phyloP scores from a whole-genome alignment of 2,888 invertebrate species.

The Ctenicera cuprea region DNA sequence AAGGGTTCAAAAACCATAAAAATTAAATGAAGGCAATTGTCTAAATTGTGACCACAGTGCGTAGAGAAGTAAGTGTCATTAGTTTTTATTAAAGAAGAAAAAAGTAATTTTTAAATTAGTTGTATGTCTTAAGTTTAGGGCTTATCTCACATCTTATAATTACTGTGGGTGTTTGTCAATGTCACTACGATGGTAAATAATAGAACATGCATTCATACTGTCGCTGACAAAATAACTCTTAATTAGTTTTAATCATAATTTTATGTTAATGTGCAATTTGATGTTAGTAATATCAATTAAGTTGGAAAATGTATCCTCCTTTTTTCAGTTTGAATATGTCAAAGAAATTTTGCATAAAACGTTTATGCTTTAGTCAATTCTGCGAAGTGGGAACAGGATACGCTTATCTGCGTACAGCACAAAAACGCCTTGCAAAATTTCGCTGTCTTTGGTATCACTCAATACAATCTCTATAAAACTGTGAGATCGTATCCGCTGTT shows the following conservation, averaged over 20 bases:
- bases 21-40: constrained; percentile 55
- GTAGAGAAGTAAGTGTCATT: constrained; percentile 52
- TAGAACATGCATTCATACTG: not conserved
- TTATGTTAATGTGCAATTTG: too few species aligned
- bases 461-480: too few species aligned
- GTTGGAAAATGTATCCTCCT: too few species aligned
- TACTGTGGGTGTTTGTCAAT: not conserved
- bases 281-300: too few species aligned
- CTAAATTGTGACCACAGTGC: constrained; percentile 48
- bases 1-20: constrained; percentile 49
- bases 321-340: not conserved
- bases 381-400: constrained; percentile 20
- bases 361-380: constrained; percentile 24
- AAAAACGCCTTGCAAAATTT: not conserved
- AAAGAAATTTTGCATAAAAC: constrained; percentile 18
- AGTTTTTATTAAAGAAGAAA: constrained; percentile 51
- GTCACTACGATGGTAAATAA: not conserved
- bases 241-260: not conserved
- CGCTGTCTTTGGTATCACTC: too few species aligned
- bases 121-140: constrained; percentile 6
- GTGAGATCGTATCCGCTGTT: too few species aligned
- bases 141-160: constrained; percentile 27
- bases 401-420: not conserved
- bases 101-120: constrained; percentile 51
- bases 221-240: not conserved